phyloP scores from a whole-genome alignment of 2,113 vertebrate genomes.

The Chroicocephalus ridibundus region DNA sequence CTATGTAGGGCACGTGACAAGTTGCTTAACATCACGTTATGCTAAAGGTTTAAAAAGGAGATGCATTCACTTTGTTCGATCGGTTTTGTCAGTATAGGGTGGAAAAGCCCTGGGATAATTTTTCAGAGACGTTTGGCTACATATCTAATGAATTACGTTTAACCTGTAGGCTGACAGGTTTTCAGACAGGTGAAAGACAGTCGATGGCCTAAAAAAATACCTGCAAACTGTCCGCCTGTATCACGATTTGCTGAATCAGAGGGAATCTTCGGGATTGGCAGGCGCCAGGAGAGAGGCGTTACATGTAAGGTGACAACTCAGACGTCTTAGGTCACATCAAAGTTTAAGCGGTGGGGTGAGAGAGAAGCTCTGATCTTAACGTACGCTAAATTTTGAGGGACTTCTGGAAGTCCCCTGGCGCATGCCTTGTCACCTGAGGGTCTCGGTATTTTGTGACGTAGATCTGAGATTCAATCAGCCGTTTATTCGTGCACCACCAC shows the following conservation, averaged over 20 bases:
- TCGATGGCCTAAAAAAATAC: neutral
- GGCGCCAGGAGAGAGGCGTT: neutral
- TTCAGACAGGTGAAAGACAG: neutral
- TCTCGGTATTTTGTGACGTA: neutral
- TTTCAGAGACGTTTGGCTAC: neutral
- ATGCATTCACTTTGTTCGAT: neutral
- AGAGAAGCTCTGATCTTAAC: neutral
- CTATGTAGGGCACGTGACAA: neutral
- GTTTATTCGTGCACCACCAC: neutral
- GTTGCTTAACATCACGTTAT: neutral
- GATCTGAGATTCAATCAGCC: neutral
- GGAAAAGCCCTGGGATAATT: neutral
- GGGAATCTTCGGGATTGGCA: neutral
- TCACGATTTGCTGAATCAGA: neutral
- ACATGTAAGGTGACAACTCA: neutral
- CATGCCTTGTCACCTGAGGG: neutral
- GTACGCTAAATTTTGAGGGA: neutral
- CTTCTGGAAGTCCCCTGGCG: neutral
- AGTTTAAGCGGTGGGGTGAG: neutral
- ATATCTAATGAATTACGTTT: neutral
- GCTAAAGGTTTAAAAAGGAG: neutral
- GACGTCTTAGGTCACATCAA: neutral
- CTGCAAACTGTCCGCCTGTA: neutral
- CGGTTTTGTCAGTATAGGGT: neutral
- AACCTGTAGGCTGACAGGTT: neutral